A percentile compares a stretch with the other conserved stretches of the same genome.
Conservation (phyloP, 1,140 invertebrate genomes). For the Drosophila eugracilis region DNA sequence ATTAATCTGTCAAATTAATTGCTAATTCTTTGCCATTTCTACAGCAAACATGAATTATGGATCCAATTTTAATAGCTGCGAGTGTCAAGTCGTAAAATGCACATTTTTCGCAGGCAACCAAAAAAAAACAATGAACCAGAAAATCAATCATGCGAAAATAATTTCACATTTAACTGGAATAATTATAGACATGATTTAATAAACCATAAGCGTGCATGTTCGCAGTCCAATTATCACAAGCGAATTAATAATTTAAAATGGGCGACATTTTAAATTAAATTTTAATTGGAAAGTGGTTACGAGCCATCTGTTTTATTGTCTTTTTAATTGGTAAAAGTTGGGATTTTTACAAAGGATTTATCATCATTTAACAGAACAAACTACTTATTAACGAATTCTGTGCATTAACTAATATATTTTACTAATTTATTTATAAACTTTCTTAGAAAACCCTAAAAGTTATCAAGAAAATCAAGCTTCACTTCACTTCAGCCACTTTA, state of each 20-base stretch:
- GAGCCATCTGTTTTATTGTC: constrained; percentile 7
- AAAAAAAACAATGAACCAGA: constrained; percentile 9
- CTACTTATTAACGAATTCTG: too few relatives aligned
- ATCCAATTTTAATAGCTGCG: constrained; percentile 1
- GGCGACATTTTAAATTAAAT: constrained; percentile 2
- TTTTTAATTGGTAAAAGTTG: neutral
- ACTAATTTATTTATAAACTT: too few relatives aligned
- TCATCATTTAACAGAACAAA: too few relatives aligned
- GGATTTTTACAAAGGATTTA: too few relatives aligned
- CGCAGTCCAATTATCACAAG: constrained; percentile 18
- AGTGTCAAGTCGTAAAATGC: constrained; percentile 5
- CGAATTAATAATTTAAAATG: constrained; percentile 23
- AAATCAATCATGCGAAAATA: constrained; percentile 25
- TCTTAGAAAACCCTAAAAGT: too few relatives aligned
- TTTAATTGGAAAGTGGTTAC: constrained; percentile 16
- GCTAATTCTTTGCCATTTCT: constrained; percentile 28
- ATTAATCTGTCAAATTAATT: constrained; percentile 71
- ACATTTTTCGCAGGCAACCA: neutral
- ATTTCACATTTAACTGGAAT: constrained; percentile 10
- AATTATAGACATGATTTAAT: constrained; percentile 4
- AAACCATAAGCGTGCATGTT: constrained; percentile 5
- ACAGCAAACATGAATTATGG: neutral
- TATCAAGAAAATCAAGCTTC: too few relatives aligned
- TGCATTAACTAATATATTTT: too few relatives aligned
- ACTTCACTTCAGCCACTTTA: neutral